A percentile compares a stretch with the other conserved stretches of the same genome.
Conservation (phyloP, 53 echinoderm and acorn worm species). For the Luidia sarsii region DNA sequence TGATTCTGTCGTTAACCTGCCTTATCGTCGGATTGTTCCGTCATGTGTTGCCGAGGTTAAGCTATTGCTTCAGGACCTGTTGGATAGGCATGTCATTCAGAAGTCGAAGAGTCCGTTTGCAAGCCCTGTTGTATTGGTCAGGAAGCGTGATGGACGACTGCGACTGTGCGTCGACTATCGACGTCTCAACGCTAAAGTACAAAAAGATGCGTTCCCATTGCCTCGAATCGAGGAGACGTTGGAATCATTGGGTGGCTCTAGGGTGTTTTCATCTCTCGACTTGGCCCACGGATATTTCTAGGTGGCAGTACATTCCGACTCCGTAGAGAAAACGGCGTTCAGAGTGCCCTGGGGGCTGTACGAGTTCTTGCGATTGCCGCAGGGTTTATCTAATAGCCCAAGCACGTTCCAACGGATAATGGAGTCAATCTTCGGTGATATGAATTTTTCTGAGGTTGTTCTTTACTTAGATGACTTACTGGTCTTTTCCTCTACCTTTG, state of each 20-base stretch:
- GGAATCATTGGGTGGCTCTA: constrained; percentile 53
- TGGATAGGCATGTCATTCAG: constrained; percentile 42
- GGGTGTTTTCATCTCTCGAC: constrained; percentile 58
- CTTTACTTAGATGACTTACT: constrained; percentile 64
- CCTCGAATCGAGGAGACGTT: too few relatives aligned
- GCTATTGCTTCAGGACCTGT: constrained; percentile 33
- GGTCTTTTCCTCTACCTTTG: too few relatives aligned
- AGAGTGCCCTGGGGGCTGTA: constrained; percentile 64
- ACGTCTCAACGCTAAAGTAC: too few relatives aligned
- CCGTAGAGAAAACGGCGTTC: constrained; percentile 65
- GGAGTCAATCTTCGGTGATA: constrained; percentile 52
- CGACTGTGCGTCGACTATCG: constrained; percentile 55
- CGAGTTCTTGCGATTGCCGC: constrained; percentile 53
- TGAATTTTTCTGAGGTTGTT: constrained; percentile 44
- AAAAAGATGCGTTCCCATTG: too few relatives aligned
- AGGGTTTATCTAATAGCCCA: constrained; percentile 51
- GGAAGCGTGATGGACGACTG: constrained; percentile 41
- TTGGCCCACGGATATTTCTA: too few relatives aligned
- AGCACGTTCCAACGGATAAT: too few relatives aligned
- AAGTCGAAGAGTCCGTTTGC: constrained; percentile 56
- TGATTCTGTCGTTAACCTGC: neutral
- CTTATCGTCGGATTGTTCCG: neutral
- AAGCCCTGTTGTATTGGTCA: constrained; percentile 57
- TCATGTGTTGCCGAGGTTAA: neutral
- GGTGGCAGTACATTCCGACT: constrained; percentile 37